Evolutionary conservation across 1,140 invertebrate species (phyloP).

Genomic region (Atopsyche davidsoni): DNA sequence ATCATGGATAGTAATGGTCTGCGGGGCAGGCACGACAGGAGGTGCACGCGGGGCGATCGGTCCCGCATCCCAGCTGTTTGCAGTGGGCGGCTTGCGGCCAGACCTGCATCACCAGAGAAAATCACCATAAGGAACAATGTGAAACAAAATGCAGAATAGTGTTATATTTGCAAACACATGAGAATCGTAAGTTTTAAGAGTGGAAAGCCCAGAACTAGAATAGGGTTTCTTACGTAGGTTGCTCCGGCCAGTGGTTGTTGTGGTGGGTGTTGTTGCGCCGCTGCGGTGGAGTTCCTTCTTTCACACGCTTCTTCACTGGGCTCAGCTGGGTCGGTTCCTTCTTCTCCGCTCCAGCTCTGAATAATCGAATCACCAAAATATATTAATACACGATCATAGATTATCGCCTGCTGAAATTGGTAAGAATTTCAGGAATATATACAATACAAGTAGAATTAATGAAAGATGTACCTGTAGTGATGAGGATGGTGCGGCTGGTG

Average conservation of each 20-base stretch:
- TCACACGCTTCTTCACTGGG: conserved; percentile 96
- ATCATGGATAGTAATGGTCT: conserved; percentile 81
- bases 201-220: not conserved
- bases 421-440: not conserved
- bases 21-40: conserved; percentile 40
- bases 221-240: conserved; percentile 20
- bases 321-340: conserved; percentile 89
- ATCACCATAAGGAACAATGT: not conserved
- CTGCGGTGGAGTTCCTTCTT: conserved; percentile 88
- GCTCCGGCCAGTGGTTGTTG: conserved; percentile 39
- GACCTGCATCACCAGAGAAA: too few species aligned
- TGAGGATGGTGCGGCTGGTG: conserved; percentile 40
- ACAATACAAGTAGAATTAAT: not conserved
- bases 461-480: conserved; percentile 38
- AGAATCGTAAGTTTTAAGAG: not conserved
- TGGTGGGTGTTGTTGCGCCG: conserved; percentile 49
- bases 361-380: conserved; percentile 26
- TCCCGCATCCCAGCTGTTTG: conserved; percentile 19
- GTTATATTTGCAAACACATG: not conserved
- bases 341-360: conserved; percentile 59
- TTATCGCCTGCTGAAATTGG: not conserved
- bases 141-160: not conserved
- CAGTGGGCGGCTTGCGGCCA: conserved; percentile 27
- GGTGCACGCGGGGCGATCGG: not conserved
- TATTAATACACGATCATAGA: not conserved